phyloP scores from a whole-genome alignment of 2,113 vertebrate species.

The Redunca redunca region DNA sequence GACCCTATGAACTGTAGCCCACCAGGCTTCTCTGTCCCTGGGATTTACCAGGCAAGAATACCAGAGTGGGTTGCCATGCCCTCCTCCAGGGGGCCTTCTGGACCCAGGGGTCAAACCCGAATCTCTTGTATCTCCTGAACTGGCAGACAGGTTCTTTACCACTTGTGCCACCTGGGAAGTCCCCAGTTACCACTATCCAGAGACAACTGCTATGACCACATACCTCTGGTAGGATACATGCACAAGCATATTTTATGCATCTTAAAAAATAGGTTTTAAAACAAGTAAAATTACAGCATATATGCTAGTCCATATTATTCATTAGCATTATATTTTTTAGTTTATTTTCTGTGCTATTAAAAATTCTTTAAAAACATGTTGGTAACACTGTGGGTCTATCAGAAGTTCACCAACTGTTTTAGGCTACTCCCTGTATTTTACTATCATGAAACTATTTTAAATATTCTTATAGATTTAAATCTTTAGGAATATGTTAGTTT shows the following conservation, averaged over 20 bases:
- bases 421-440: background rate
- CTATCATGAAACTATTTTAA: background rate
- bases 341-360: conserved; percentile 1
- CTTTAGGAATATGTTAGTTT: background rate
- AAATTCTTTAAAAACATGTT: background rate
- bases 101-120: background rate
- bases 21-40: background rate
- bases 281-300: background rate
- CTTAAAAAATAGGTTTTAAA: background rate
- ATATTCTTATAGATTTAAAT: background rate
- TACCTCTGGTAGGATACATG: background rate
- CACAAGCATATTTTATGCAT: background rate
- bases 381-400: background rate
- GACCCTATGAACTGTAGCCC: background rate
- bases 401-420: background rate
- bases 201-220: background rate
- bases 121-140: background rate
- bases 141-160: background rate
- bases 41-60: background rate
- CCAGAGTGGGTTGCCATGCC: background rate
- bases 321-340: background rate
- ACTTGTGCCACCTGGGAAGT: background rate
- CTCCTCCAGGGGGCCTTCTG: background rate
- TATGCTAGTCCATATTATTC: background rate
- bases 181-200: background rate